Evolutionary conservation across 2,113 vertebrate genomes (phyloP).

Genomic region (Cyanoderma ruficeps): DNA sequence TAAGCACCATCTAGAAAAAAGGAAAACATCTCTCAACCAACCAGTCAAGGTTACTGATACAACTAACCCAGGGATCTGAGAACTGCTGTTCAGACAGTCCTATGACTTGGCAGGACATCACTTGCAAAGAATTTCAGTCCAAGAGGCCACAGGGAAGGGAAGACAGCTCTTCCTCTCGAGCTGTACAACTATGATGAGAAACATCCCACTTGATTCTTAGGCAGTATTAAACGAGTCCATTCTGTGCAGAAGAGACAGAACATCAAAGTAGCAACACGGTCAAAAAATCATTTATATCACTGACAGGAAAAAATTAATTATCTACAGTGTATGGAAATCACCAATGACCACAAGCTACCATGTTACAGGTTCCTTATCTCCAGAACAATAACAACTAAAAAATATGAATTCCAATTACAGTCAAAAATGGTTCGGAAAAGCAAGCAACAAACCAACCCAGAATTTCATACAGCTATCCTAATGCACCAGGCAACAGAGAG

Average conservation of each 20-base stretch:
- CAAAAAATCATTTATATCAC: background rate
- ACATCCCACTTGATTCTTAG: background rate
- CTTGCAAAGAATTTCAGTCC: conserved; percentile 27
- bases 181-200: background rate
- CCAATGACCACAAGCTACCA: background rate
- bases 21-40: background rate
- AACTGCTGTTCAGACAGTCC: conserved; percentile 18
- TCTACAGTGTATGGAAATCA: background rate
- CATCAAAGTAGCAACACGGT: background rate
- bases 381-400: background rate
- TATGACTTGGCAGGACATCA: conserved; percentile 55
- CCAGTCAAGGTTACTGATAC: background rate
- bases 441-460: background rate
- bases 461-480: background rate
- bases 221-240: background rate
- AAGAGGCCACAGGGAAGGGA: conserved; percentile 32
- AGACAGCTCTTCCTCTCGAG: background rate
- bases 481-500: background rate
- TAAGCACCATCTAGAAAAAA: background rate
- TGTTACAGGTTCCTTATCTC: background rate
- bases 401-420: background rate
- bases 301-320: background rate
- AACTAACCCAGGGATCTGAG: background rate
- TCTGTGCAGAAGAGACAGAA: background rate
- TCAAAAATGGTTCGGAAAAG: background rate